phyloP scores from a whole-genome alignment of 1,140 invertebrate genomes.

The Drosophila bocki region DNA sequence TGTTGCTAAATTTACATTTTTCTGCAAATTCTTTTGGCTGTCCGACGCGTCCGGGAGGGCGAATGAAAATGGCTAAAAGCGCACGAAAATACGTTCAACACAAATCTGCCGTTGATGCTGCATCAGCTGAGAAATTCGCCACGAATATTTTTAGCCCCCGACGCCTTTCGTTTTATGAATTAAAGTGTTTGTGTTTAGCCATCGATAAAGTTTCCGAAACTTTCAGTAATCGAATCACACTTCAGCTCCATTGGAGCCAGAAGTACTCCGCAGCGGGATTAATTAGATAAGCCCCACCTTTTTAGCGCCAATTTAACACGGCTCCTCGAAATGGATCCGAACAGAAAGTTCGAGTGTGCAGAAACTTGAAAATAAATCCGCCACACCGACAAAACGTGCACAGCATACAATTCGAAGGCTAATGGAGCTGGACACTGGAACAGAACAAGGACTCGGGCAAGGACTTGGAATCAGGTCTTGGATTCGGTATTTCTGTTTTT shows the following conservation, averaged over 20 bases:
- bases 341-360: conserved; percentile 11
- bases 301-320: conserved; percentile 51
- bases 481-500: background rate
- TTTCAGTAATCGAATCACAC: conserved; percentile 30
- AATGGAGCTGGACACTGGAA: conserved; percentile 25
- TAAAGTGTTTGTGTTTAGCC: conserved; percentile 15
- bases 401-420: conserved; percentile 29
- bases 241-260: conserved; percentile 17
- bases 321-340: conserved; percentile 8
- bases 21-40: conserved; percentile 11
- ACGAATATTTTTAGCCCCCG: conserved; percentile 16
- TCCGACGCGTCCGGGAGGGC: conserved; percentile 21
- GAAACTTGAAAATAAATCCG: conserved; percentile 45
- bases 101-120: conserved; percentile 5
- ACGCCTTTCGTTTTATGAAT: conserved; percentile 16
- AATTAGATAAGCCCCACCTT: conserved; percentile 38
- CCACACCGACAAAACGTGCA: conserved; percentile 28
- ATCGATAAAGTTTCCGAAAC: conserved; percentile 4
- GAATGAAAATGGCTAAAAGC: conserved; percentile 21
- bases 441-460: background rate
- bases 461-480: background rate
- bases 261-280: conserved; percentile 25
- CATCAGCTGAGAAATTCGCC: conserved; percentile 54
- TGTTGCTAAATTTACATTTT: conserved; percentile 46
- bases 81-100: conserved; percentile 19